These are phyloP conservation scores for Serinus canaria DNA, from an alignment of 2,113 vertebrate genomes.

Conservation along the genomic window DNA sequence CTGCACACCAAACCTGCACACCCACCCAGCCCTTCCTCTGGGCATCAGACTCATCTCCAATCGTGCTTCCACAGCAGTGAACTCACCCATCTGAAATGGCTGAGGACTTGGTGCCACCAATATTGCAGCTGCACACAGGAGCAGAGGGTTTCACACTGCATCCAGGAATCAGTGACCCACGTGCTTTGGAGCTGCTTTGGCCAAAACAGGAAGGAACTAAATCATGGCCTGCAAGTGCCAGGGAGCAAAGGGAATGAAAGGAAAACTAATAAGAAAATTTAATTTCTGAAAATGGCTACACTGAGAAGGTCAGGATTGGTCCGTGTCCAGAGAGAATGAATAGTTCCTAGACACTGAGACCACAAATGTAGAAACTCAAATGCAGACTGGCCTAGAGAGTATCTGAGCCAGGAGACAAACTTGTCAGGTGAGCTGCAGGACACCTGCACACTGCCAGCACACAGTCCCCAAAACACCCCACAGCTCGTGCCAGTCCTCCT, in stretches of 20 bases:
- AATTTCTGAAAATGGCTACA: not conserved
- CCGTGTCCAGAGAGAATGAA: not conserved
- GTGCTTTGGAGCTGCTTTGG: not conserved
- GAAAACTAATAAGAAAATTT: not conserved
- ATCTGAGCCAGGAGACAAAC: not conserved
- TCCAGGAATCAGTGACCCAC: not conserved
- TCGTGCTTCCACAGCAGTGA: not conserved
- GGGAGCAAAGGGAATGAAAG: not conserved
- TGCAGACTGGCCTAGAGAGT: not conserved
- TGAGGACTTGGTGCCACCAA: not conserved
- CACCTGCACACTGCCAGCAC: not conserved
- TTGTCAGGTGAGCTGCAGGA: not conserved
- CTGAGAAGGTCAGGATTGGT: not conserved
- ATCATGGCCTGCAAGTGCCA: not conserved
- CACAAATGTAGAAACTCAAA: not conserved
- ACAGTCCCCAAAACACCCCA: not conserved
- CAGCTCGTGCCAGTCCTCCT: not conserved
- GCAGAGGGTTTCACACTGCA: not conserved
- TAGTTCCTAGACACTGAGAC: not conserved
- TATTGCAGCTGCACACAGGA: rapidly evolving
- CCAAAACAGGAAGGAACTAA: not conserved
- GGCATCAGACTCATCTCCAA: not conserved
- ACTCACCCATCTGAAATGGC: not conserved
- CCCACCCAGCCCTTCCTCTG: not conserved
- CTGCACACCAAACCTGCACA: not conserved